Conservation (phyloP, 1,140 invertebrate genomes). For the Lasaia peninsularis region DNA sequence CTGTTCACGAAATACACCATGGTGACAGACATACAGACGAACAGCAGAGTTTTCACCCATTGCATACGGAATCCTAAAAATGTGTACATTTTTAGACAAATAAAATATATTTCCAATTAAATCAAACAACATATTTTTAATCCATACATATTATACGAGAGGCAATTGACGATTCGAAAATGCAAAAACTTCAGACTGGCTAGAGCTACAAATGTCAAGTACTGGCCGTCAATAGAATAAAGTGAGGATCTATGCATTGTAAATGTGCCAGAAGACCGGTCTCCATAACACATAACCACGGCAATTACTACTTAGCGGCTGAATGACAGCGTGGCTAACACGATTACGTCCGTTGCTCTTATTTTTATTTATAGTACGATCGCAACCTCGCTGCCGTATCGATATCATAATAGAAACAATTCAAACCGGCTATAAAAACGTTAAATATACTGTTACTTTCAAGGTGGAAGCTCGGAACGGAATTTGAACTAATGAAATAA, state of each 20-base stretch:
- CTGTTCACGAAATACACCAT: too few species aligned
- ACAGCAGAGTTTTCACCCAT: too few species aligned
- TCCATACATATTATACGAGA: too few species aligned
- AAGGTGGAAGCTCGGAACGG: neutral
- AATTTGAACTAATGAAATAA: neutral
- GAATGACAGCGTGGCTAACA: constrained; percentile 66
- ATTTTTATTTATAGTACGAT: constrained; percentile 38
- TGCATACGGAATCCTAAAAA: too few species aligned
- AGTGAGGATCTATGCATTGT: constrained; percentile 8
- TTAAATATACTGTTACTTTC: neutral
- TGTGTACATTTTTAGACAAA: too few species aligned
- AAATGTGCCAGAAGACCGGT: constrained; percentile 42
- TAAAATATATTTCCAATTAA: too few species aligned
- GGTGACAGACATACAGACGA: too few species aligned
- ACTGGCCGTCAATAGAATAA: constrained; percentile 6
- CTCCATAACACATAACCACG: constrained; percentile 46
- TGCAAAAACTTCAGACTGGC: too few species aligned
- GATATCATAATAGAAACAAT: constrained; percentile 47
- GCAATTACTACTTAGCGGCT: constrained; percentile 67
- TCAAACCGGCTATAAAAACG: neutral
- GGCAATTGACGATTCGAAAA: too few species aligned
- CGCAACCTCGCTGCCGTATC: constrained; percentile 39
- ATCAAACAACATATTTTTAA: too few species aligned
- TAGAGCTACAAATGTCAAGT: neutral
- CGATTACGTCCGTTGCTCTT: constrained; percentile 55